Percentiles rank a stretch among this genome's conserved stretches.
phyloP scores from a whole-genome alignment of 1,140 invertebrate species.

The Pseudomyrmex sp. region DNA sequence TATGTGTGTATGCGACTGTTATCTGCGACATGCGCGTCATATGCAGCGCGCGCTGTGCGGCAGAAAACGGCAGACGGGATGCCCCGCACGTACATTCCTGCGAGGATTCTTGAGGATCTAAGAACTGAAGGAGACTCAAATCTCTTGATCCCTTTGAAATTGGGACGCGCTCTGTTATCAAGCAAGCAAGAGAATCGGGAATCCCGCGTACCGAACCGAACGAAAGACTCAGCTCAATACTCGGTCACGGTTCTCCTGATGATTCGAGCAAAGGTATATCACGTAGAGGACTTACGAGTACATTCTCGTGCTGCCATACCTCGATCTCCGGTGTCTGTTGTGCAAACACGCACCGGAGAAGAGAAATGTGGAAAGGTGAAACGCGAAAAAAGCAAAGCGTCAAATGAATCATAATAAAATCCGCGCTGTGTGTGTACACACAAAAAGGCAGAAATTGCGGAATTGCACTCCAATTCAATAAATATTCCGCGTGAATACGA shows the following conservation, averaged over 20 bases:
- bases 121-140: slow-evolving; percentile 59
- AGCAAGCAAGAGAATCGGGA: slow-evolving; percentile 43
- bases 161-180: slow-evolving; percentile 63
- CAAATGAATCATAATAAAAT: slow-evolving; percentile 1
- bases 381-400: slow-evolving; percentile 2
- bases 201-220: slow-evolving; percentile 43
- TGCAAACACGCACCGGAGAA: slow-evolving; percentile 1
- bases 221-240: slow-evolving; percentile 56
- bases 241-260: slow-evolving; percentile 58
- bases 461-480: neutral
- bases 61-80: slow-evolving; percentile 20
- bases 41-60: slow-evolving; percentile 27
- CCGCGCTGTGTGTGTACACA: too few species aligned
- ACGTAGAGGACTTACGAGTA: slow-evolving; percentile 25
- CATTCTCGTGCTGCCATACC: slow-evolving; percentile 39
- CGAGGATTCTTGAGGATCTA: slow-evolving; percentile 62
- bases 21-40: slow-evolving; percentile 22
- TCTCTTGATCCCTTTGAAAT: slow-evolving; percentile 65
- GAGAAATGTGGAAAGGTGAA: slow-evolving; percentile 13
- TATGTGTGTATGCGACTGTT: neutral
- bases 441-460: too few species aligned
- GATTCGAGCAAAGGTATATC: slow-evolving; percentile 59
- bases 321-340: neutral
- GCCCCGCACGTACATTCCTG: slow-evolving; percentile 52
- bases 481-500: neutral